Evolutionary conservation across 1,140 invertebrate genomes (phyloP).

Genomic region (Euwallacea fornicatus): DNA sequence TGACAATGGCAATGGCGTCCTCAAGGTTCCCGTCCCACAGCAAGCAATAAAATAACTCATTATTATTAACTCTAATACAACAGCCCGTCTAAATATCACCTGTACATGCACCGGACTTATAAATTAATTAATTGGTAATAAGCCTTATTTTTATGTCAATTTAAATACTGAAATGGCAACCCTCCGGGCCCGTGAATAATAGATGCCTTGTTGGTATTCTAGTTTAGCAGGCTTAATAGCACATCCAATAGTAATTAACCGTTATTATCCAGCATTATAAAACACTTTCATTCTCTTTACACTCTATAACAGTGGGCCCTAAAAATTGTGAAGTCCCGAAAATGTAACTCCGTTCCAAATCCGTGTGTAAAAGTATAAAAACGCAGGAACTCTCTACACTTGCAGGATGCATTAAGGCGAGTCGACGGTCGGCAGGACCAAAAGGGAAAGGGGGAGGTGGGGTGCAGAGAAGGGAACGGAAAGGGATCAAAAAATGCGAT

Average conservation of each 20-base stretch:
- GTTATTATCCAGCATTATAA: background rate
- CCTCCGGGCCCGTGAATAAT: background rate
- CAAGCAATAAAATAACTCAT: no score
- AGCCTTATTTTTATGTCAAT: background rate
- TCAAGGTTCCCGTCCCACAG: no score
- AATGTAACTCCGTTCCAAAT: no score
- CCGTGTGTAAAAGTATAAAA: constrained; percentile 32
- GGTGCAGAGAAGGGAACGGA: constrained; percentile 42
- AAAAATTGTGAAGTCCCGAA: no score
- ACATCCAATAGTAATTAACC: background rate
- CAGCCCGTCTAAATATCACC: background rate
- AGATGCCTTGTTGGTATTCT: background rate
- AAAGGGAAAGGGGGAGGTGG: constrained; percentile 25
- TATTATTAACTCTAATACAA: no score
- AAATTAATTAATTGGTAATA: constrained; percentile 2
- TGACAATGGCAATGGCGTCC: no score
- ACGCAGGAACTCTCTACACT: constrained; percentile 43
- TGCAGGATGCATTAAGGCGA: constrained; percentile 44
- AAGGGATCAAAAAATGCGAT: constrained; percentile 56
- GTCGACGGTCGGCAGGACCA: constrained; percentile 30
- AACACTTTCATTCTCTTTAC: no score
- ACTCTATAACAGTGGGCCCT: background rate
- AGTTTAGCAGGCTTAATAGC: background rate
- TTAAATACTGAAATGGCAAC: constrained; percentile 1
- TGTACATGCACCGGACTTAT: background rate